A percentile compares a stretch with the other conserved stretches of the same genome.
These are phyloP conservation scores for Drosophila melanosoma DNA, from an alignment of 2,888 invertebrate genomes.

Conservation along the genomic window DNA sequence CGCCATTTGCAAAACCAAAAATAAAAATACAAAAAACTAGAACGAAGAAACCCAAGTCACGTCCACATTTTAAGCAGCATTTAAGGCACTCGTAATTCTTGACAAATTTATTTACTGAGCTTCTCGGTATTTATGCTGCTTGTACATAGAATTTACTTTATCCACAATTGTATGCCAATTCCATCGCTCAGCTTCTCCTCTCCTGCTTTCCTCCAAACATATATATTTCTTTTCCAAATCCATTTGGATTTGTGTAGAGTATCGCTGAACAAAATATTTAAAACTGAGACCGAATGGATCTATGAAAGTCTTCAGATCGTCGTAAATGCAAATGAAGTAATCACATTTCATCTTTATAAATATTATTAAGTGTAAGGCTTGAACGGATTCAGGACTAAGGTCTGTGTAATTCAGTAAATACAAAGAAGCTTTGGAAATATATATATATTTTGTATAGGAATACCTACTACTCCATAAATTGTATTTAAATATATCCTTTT, in stretches of 20 bases:
- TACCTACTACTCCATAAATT: background rate
- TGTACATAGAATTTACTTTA: constrained; percentile 12
- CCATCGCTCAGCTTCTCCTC: background rate
- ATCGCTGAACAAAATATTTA: background rate
- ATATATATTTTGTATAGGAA: background rate
- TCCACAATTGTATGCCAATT: background rate
- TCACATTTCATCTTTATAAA: background rate
- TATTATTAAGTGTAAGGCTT: background rate
- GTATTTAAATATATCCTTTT: no score
- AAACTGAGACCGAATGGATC: background rate
- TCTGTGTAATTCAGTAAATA: background rate
- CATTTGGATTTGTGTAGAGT: background rate
- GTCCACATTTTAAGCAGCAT: constrained; percentile 52
- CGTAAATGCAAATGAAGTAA: background rate
- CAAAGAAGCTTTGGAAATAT: no score
- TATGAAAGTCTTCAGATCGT: background rate
- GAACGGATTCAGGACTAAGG: background rate
- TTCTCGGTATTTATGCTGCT: constrained; percentile 23
- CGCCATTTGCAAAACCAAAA: constrained; percentile 19
- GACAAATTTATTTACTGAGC: constrained; percentile 49
- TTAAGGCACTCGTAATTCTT: constrained; percentile 29
- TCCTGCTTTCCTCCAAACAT: rapidly evolving
- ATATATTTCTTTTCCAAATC: background rate
- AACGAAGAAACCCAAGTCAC: constrained; percentile 40
- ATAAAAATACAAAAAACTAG: background rate